phyloP scores from a whole-genome alignment of 2,888 invertebrate species.

The Yponomeuta plumbellus region DNA sequence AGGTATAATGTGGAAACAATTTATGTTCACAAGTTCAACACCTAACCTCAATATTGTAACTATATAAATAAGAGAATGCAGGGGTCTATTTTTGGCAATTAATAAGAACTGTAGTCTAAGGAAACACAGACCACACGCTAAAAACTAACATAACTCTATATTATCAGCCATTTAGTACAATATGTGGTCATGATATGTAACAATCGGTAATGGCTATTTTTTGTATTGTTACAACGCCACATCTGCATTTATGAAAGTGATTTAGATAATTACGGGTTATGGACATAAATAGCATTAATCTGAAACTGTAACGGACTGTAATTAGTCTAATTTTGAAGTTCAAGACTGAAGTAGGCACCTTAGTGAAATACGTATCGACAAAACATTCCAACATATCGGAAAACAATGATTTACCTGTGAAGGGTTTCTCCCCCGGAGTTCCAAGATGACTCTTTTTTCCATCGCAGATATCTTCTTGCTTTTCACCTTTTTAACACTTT shows the following conservation, averaged over 20 bases:
- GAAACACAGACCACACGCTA: not conserved
- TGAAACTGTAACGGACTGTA: conserved; percentile 2
- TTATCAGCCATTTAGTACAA: not conserved
- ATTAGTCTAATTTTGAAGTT: conserved; percentile 18
- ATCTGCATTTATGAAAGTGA: conserved; percentile 43
- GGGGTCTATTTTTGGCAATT: conserved; percentile 25
- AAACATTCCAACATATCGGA: conserved; percentile 69
- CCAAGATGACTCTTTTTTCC: conserved; percentile 97
- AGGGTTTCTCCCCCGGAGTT: conserved; percentile 93
- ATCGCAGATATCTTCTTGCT: conserved; percentile 68
- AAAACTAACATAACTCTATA: not conserved
- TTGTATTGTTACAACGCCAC: conserved; percentile 65
- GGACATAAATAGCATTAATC: conserved; percentile 22
- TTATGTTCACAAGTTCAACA: conserved; percentile 39
- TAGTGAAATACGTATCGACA: conserved; percentile 73
- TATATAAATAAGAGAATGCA: conserved; percentile 43
- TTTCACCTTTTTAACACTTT: conserved; percentile 51
- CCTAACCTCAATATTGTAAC: conserved; percentile 66
- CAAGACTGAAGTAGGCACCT: conserved; percentile 32
- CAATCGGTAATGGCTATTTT: conserved; percentile 71
- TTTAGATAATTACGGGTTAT: conserved; percentile 27
- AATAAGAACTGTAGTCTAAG: not conserved
- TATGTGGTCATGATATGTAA: conserved; percentile 70
- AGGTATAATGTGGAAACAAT: conserved; percentile 1
- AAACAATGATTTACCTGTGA: conserved; percentile 85